Conservation (phyloP, 2,888 invertebrate species). For the Philaethria dido region DNA sequence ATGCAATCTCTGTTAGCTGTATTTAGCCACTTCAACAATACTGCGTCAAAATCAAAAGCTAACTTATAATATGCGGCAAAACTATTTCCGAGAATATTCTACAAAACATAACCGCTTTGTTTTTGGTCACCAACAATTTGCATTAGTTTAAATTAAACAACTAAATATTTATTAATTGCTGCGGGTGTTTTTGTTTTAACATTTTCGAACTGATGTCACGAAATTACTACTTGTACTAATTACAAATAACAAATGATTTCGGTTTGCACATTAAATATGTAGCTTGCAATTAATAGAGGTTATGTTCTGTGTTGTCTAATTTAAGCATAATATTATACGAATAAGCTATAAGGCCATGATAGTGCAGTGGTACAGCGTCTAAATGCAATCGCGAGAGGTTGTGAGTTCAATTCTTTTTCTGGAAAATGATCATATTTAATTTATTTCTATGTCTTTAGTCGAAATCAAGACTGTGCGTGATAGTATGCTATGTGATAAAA, state of each 20-base stretch:
- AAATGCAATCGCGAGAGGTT: too few relatives aligned
- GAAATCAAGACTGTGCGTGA: too few relatives aligned
- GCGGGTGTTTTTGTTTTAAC: conserved; percentile 35
- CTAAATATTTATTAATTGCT: conserved; percentile 41
- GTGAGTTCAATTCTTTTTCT: too few relatives aligned
- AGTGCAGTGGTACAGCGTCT: too few relatives aligned
- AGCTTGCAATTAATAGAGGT: conserved; percentile 17
- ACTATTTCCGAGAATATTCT: conserved; percentile 34
- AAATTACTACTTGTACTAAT: conserved; percentile 31
- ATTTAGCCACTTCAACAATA: not conserved
- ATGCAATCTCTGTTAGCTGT: not conserved
- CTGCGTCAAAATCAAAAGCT: conserved; percentile 2
- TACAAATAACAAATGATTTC: conserved; percentile 33
- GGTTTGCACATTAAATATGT: conserved; percentile 30
- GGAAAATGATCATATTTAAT: too few relatives aligned
- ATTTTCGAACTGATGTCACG: conserved; percentile 28
- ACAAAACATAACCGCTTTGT: conserved; percentile 37
- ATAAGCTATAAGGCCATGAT: too few relatives aligned
- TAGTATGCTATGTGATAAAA: too few relatives aligned
- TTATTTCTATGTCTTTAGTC: too few relatives aligned
- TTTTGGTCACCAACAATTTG: conserved; percentile 35
- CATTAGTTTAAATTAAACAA: conserved; percentile 40
- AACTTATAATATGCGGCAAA: conserved; percentile 23
- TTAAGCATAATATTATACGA: not conserved
- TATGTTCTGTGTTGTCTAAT: conserved; percentile 3